Percentiles rank a stretch among this genome's conserved stretches.
phyloP scores from a whole-genome alignment of 2,888 invertebrate genomes.

The Agonopterix arenella region DNA sequence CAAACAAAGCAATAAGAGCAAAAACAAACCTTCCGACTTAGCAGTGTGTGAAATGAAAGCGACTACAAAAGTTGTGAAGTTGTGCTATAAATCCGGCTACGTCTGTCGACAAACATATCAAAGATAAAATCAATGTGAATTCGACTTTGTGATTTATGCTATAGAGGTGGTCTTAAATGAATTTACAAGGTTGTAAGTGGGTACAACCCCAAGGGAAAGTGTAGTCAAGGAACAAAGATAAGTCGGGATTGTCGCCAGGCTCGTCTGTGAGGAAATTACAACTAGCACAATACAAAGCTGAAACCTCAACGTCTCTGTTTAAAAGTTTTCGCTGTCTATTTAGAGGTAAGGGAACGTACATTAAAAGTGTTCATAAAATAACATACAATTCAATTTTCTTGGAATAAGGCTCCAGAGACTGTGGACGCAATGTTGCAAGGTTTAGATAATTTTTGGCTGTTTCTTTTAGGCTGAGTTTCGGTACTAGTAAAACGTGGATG shows the following conservation, averaged over 20 bases:
- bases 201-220: slow-evolving; percentile 57
- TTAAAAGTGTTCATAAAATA: too few species aligned
- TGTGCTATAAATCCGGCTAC: slow-evolving; percentile 55
- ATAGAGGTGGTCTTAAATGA: slow-evolving; percentile 21
- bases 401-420: too few species aligned
- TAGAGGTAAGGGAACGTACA: background rate
- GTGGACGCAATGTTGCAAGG: too few species aligned
- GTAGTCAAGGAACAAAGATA: slow-evolving; percentile 70
- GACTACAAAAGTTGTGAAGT: slow-evolving; percentile 63
- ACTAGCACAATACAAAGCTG: slow-evolving; percentile 52
- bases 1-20: slow-evolving; percentile 28
- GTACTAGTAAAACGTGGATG: too few species aligned
- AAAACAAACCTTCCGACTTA: slow-evolving; percentile 43
- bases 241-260: slow-evolving; percentile 63
- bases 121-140: slow-evolving; percentile 11
- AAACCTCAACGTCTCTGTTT: slow-evolving; percentile 38
- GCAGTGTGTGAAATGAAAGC: slow-evolving; percentile 60
- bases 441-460: too few species aligned
- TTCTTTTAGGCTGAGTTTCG: too few species aligned
- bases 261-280: slow-evolving; percentile 63
- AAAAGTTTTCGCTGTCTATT: slow-evolving; percentile 20
- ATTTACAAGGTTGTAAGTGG: slow-evolving; percentile 23
- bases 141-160: slow-evolving; percentile 12
- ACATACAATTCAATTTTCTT: too few species aligned
- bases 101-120: slow-evolving; percentile 19